A percentile compares a stretch with the other conserved stretches of the same genome.
These are phyloP conservation scores for Kryptopterus vitreolus DNA, from an alignment of 2,797 vertebrate genomes.

Conservation along the genomic window DNA sequence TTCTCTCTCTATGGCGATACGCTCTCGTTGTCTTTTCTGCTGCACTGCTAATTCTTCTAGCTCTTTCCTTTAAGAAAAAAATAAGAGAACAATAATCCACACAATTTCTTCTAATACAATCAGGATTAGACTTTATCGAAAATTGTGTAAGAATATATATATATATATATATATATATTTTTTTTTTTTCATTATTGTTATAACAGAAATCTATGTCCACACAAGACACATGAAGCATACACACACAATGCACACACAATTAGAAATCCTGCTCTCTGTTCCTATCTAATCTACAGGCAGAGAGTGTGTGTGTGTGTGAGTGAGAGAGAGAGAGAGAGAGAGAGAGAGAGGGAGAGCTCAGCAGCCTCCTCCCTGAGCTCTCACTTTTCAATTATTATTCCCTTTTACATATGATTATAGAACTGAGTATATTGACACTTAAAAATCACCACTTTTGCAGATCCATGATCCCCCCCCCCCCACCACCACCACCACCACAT, in stretches of 20 bases:
- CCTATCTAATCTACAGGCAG: not conserved
- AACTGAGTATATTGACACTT: conserved; percentile 79
- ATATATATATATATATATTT: too few species aligned
- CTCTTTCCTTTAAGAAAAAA: conserved; percentile 70
- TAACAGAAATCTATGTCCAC: too few species aligned
- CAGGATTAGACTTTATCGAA: not conserved
- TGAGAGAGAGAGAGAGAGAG: not conserved
- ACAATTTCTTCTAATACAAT: not conserved
- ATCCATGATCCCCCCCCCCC: conserved; percentile 38
- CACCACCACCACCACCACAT: too few species aligned
- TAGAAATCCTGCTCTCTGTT: not conserved
- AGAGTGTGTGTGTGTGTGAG: not conserved
- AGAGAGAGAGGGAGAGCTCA: not conserved
- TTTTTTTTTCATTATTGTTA: too few species aligned
- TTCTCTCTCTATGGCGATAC: conserved; percentile 70
- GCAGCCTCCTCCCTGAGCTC: conserved; percentile 22
- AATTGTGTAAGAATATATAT: too few species aligned
- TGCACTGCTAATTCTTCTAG: conserved; percentile 79
- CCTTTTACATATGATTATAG: conserved; percentile 76
- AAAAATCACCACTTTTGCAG: conserved; percentile 85
- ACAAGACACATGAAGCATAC: too few species aligned
- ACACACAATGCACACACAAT: not conserved
- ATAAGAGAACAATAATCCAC: not conserved
- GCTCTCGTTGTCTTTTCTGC: conserved; percentile 75
- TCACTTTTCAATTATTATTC: conserved; percentile 61